Base-by-base conservation (phyloP, 1,140 invertebrate genomes). In the Heliothis subflexa region DNA sequence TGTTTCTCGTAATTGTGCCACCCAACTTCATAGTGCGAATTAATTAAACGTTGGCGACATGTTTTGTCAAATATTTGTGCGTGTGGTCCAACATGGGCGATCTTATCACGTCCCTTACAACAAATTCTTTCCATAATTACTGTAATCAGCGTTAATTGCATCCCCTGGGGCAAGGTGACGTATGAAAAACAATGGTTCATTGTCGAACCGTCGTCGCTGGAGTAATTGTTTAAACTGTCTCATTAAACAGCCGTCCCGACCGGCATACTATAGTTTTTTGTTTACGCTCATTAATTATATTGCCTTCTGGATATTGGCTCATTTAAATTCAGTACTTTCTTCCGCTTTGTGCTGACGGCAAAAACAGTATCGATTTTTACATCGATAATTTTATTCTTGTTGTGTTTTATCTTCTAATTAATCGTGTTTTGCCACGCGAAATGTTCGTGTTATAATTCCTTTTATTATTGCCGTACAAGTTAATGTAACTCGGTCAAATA, bases 121-220 rank as follows among this genome's bases (percentile, higher is more conserved):
- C 55, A 68, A 71, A 59, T 16, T 25, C 54, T 47, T 64, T 78
- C 33, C 50, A 55, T 78, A 78, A 78, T 78, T 78, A 71, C 76
- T 71, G 18, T 71, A 78, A 78, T 78, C 49, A 70, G 54, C 18
- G 59, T 71, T 78, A 55, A 70, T 77, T 66, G 52, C 57, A 71
- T 71, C 64, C 52, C 33, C 28, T 50, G 76, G 47, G 64, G 64
- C 25, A 57, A 74, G 71, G 64, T 59, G 76, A 78, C 55, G 45
- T 70, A 78, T 71, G 76, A 78, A 78, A 78, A 78, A 78, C 50
- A 78, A 70, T 77, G 74, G 61, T 57, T 52, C 59, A 68, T 78
- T 61, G 76, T 64, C 33, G 62, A 77, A 66, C 75, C 75, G 64
- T 77, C 50, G 62, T 66, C 50, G 45, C 52, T 55, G n/a, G 64